Conservation (phyloP, 1,140 invertebrate species). For the Papilio xuthus region DNA sequence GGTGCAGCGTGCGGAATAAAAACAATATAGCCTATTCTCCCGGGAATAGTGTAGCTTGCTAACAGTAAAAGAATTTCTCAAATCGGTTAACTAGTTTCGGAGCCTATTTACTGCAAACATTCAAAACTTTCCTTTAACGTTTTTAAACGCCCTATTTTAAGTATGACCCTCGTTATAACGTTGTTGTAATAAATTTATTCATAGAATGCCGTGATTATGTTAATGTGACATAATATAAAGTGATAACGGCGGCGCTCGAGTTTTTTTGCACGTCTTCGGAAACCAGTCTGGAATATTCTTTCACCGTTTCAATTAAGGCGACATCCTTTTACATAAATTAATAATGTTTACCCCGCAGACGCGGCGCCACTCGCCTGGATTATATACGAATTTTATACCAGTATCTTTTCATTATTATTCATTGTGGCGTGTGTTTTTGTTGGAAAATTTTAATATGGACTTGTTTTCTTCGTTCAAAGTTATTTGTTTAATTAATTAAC, state of each 20-base stretch:
- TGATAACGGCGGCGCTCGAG: conserved; percentile 28
- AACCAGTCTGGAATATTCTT: conserved; percentile 39
- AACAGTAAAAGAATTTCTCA: too few species aligned
- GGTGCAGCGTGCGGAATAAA: too few species aligned
- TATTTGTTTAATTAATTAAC: not conserved
- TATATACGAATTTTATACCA: conserved; percentile 33
- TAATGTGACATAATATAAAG: conserved; percentile 39
- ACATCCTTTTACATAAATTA: conserved; percentile 39
- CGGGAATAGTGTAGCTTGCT: too few species aligned
- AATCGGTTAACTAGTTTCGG: too few species aligned
- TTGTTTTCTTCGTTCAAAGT: conserved; percentile 6
- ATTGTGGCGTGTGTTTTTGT: conserved; percentile 28
- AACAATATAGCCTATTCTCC: too few species aligned
- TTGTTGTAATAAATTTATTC: conserved; percentile 10
- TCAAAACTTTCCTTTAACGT: too few species aligned
- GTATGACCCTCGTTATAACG: not conserved
- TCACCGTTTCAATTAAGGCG: conserved; percentile 38
- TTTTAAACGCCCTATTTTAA: not conserved
- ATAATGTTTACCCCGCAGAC: conserved; percentile 30
- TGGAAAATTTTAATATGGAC: conserved; percentile 29
- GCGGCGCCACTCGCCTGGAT: conserved; percentile 35
- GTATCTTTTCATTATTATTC: conserved; percentile 33
- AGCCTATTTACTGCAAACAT: too few species aligned
- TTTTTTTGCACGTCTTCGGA: conserved; percentile 18
- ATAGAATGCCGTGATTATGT: conserved; percentile 34